A percentile compares a stretch with the other conserved stretches of the same genome.
Evolutionary conservation across 2,888 invertebrate species (phyloP).

Genomic region (Drosophila fungiperda): DNA sequence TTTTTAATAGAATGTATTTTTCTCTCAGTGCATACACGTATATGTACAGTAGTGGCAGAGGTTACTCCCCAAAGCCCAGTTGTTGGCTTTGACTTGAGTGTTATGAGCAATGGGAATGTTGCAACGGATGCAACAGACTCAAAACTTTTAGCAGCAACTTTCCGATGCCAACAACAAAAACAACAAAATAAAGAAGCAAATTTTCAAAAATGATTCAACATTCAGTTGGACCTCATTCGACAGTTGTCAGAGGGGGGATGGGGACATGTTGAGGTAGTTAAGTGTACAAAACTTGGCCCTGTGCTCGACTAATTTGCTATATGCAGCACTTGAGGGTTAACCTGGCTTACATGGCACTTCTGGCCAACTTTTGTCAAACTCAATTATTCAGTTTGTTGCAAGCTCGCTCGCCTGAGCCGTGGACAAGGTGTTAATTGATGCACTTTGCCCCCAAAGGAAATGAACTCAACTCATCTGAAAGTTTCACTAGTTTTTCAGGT

Average conservation of each 20-base stretch:
- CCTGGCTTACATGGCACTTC: conserved; percentile 9
- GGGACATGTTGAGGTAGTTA: neutral
- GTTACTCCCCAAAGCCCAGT: conserved; percentile 26
- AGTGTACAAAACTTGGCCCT: conserved; percentile 10
- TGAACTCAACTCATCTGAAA: neutral
- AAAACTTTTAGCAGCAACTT: conserved; percentile 40
- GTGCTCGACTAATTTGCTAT: conserved; percentile 31
- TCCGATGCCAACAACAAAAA: conserved; percentile 12
- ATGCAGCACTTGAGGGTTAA: conserved; percentile 7
- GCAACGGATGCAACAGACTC: neutral
- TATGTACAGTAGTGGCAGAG: neutral
- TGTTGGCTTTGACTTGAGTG: conserved; percentile 17
- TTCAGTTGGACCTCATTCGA: conserved; percentile 13
- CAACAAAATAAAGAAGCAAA: conserved; percentile 26
- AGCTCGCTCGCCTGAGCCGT: neutral
- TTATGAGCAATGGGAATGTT: conserved; percentile 11
- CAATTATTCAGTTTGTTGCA: conserved; percentile 19
- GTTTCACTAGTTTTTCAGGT: neutral
- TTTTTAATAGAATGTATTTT: neutral
- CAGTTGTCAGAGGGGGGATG: conserved; percentile 1
- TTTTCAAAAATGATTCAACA: conserved; percentile 34
- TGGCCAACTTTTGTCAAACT: conserved; percentile 15
- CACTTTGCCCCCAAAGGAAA: neutral
- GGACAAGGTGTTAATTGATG: neutral
- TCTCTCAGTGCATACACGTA: neutral